phyloP scores from a whole-genome alignment of 1,140 invertebrate species.

The Pogonomyrmex californicus region DNA sequence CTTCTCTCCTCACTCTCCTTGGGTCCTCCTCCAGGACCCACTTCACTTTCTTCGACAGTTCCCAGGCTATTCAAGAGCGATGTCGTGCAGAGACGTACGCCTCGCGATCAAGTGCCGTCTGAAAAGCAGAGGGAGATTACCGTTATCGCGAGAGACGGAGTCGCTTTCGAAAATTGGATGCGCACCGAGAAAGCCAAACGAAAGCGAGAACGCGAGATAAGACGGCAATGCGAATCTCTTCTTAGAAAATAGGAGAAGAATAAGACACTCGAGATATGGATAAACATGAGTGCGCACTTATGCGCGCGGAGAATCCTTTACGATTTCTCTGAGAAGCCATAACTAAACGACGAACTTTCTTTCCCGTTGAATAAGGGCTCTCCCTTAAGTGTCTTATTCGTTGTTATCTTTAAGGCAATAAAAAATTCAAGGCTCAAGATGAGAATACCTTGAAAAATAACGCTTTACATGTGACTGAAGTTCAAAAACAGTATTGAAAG shows the following conservation, averaged over 20 bases:
- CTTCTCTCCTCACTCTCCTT: neutral
- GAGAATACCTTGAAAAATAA: constrained; percentile 7
- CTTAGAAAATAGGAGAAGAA: constrained; percentile 9
- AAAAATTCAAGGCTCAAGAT: constrained; percentile 5
- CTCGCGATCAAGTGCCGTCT: constrained; percentile 65
- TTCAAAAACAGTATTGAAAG: neutral
- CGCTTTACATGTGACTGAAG: neutral
- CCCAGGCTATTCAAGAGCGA: constrained; percentile 14
- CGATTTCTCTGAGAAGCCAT: constrained; percentile 12
- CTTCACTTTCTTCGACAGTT: constrained; percentile 37
- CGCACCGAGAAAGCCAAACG: neutral
- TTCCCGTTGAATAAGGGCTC: constrained; percentile 25
- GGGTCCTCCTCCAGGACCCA: constrained; percentile 51
- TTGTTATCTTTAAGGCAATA: constrained; percentile 18
- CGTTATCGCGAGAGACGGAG: constrained; percentile 4
- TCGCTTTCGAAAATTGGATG: constrained; percentile 22
- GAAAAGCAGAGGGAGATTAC: constrained; percentile 3
- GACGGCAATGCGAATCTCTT: neutral
- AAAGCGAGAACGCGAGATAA: constrained; percentile 34
- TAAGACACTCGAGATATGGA: constrained; percentile 25
- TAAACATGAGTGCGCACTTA: constrained; percentile 7
- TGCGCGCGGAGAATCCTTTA: neutral
- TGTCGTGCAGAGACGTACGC: constrained; percentile 49
- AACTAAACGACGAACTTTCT: neutral
- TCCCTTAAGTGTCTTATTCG: neutral